phyloP scores from a whole-genome alignment of 2,113 vertebrate genomes.

The Oncorhynchus keta region DNA sequence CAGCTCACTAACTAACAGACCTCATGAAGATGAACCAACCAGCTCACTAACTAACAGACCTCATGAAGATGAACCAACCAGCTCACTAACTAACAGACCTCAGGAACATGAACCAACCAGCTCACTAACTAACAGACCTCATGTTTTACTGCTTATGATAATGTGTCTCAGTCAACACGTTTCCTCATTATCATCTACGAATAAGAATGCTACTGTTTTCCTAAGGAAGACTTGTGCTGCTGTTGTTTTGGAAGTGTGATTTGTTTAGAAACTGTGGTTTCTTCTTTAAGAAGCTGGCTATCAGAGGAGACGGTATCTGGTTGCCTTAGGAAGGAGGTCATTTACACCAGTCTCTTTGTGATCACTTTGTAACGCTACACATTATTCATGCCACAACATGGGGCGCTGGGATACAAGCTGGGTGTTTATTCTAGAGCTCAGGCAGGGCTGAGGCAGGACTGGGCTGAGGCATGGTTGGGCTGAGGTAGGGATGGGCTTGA shows the following conservation, averaged over 20 bases:
- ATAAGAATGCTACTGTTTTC: neutral
- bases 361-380: constrained; percentile 79
- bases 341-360: constrained; percentile 76
- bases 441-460: no score
- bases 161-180: neutral
- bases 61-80: no score
- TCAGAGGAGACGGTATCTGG: constrained; percentile 38
- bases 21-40: no score
- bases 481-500: no score
- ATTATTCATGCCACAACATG: constrained; percentile 53
- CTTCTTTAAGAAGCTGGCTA: constrained; percentile 50
- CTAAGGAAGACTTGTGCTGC: neutral
- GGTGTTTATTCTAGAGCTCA: constrained; percentile 75
- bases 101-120: no score
- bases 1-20: no score
- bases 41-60: no score
- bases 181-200: no score
- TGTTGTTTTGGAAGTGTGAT: constrained; percentile 19
- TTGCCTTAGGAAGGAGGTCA: constrained; percentile 66
- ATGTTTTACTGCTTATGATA: no score
- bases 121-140: no score
- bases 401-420: constrained; percentile 61
- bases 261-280: constrained; percentile 24
- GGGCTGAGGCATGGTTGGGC: no score
- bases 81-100: no score